Evolutionary conservation across 1,140 invertebrate species (phyloP), one percentile per base, ranked within the genome.

Genomic region (Parasteatoda tepidariorum): DNA sequence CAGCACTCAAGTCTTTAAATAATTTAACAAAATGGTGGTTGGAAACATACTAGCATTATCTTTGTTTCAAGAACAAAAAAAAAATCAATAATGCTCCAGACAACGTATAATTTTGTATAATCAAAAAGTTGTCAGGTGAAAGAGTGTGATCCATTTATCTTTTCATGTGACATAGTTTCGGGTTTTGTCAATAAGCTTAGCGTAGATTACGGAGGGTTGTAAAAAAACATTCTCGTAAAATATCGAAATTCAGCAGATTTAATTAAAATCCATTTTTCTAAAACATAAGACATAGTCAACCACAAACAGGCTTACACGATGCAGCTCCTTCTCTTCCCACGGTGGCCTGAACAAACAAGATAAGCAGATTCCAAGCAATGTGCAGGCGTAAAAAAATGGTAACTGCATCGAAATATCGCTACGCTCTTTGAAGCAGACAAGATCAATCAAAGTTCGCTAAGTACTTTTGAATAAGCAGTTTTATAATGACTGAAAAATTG

Each of bases 401-500:
- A 26, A 15, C 22, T 34, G 48, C 73, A 62, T 75, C 55, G 73
- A 75, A 75, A 75, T 75, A 75, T 75, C 61, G 31, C 71, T 34
- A 71, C 15, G 68, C 68, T 71, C 48, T 71, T 24, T 55, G 68
- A 34, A 48, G 26, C 30, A 75, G 73, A 62, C 34, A 22, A 75
- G 59, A 75, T 75, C 73, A 75, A 75, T 75, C 59, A 75, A 62
- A 75, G 55, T 75, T 62, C 73, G 55, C 24, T 75, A 75, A 75
- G 73, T 75, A 75, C 28, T 75, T 75, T 75, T 75, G 73, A 75
- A 75, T 75, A 75, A 75, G 73, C 73, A 75, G 59, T 75, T 75
- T 75, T 75, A 75, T 75, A 75, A 75, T 75, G 73, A 75, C 59
- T 75, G 73, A 75, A 75, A 75, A 75, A 62, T 62, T 75, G 59